phyloP scores from a whole-genome alignment of 2,113 vertebrate genomes.

The Ramphastos sulfuratus region DNA sequence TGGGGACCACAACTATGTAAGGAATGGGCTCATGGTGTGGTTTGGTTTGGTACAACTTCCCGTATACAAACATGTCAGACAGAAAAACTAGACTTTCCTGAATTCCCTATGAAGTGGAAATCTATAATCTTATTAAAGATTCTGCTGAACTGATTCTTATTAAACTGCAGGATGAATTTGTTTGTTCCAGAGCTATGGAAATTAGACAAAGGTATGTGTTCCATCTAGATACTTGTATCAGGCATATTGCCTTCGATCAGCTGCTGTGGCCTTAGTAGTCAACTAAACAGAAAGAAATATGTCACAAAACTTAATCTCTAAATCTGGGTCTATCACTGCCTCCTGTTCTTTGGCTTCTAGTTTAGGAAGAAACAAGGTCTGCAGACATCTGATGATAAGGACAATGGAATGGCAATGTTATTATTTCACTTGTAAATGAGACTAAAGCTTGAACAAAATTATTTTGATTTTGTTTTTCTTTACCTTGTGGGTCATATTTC shows the following conservation, averaged over 20 bases:
- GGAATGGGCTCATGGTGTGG: not conserved
- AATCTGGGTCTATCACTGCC: not conserved
- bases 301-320: not conserved
- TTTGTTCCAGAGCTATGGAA: not conserved
- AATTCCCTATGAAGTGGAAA: not conserved
- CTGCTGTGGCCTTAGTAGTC: not conserved
- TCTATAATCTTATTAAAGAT: not conserved
- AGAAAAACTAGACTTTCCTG: not conserved
- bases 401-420: not conserved
- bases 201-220: not conserved
- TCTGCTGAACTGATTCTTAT: not conserved
- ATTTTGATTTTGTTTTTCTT: not conserved
- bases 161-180: not conserved
- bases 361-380: not conserved
- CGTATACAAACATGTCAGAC: not conserved
- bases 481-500: not conserved
- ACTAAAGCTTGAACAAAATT: not conserved
- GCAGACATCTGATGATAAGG: not conserved
- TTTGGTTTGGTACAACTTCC: conserved; percentile 2
- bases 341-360: not conserved
- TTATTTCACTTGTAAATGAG: not conserved
- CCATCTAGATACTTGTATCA: not conserved
- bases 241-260: not conserved
- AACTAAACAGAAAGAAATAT: not conserved
- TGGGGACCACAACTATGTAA: not conserved